phyloP scores from a whole-genome alignment of 2,888 invertebrate species.

The Gisinianus flammeolus region DNA sequence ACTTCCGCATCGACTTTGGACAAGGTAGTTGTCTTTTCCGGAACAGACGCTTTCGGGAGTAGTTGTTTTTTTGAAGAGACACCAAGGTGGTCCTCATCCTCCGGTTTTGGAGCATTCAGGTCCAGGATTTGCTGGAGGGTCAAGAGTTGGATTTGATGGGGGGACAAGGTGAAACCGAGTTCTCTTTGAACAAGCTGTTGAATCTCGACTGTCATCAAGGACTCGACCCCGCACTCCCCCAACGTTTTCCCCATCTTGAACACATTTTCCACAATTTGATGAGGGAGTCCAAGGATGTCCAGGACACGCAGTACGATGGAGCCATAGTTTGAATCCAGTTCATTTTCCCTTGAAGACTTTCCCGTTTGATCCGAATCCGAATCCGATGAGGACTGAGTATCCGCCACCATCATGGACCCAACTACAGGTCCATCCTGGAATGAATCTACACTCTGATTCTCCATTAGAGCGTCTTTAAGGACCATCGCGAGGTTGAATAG shows the following conservation, averaged over 20 bases:
- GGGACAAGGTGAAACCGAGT: no score
- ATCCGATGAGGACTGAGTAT: conserved; percentile 89
- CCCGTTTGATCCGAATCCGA: conserved; percentile 89
- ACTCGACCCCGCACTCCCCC: conserved; percentile 94
- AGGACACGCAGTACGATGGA: background rate
- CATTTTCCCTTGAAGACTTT: conserved; percentile 65
- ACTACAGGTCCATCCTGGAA: conserved; percentile 63
- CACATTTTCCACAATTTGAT: conserved; percentile 10
- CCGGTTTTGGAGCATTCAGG: no score
- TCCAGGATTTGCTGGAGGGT: no score
- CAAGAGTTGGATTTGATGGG: no score
- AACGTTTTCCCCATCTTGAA: conserved; percentile 66
- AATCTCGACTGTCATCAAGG: conserved; percentile 96
- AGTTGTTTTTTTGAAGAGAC: no score
- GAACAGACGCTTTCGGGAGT: no score
- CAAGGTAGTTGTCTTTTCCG: no score
- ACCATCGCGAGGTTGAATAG: conserved; percentile 69
- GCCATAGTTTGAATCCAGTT: conserved; percentile 67
- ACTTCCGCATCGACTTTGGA: no score
- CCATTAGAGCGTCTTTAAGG: conserved; percentile 63
- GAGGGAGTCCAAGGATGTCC: conserved; percentile 1
- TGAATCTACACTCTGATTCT: conserved; percentile 62
- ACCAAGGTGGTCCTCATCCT: no score
- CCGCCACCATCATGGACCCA: conserved; percentile 67
- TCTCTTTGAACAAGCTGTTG: conserved; percentile 88